Evolutionary conservation across 2,888 invertebrate genomes (phyloP).

Genomic region (Platycheirus rosarum): DNA sequence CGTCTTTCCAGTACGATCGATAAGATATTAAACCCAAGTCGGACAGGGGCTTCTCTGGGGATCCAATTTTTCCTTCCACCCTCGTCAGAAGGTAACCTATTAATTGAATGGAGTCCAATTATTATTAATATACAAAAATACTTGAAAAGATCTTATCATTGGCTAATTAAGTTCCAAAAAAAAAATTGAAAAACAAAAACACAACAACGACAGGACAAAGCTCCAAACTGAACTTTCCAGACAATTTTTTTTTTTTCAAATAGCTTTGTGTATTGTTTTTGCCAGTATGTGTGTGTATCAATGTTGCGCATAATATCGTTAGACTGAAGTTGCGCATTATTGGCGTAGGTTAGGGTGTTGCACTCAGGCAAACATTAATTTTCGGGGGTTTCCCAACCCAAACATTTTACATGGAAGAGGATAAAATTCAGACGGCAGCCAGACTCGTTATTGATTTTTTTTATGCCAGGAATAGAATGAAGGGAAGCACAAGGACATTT

Average conservation of each 20-base stretch:
- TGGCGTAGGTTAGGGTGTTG: slow-evolving; percentile 77
- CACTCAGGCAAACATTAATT: slow-evolving; percentile 70
- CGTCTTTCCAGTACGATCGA: slow-evolving; percentile 99
- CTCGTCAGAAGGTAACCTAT: slow-evolving; percentile 97
- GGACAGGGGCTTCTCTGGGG: slow-evolving; percentile 98
- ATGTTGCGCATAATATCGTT: slow-evolving; percentile 75
- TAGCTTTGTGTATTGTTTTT: slow-evolving; percentile 60
- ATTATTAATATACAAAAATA: slow-evolving; percentile 43
- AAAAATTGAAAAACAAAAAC: slow-evolving; percentile 40
- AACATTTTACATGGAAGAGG: slow-evolving; percentile 57
- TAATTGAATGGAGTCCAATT: slow-evolving; percentile 55
- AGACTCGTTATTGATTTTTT: slow-evolving; percentile 68
- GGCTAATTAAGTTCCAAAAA: slow-evolving; percentile 39
- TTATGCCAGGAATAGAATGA: slow-evolving; percentile 38
- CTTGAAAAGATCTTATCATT: slow-evolving; percentile 51
- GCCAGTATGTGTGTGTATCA: slow-evolving; percentile 40
- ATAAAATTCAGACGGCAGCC: slow-evolving; percentile 72
- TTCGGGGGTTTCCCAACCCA: slow-evolving; percentile 65
- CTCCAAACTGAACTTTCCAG: slow-evolving; percentile 69
- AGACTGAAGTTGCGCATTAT: slow-evolving; percentile 77
- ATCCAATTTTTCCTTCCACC: slow-evolving; percentile 98
- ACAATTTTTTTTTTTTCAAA: slow-evolving; percentile 61
- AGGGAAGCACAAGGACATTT: slow-evolving; percentile 71
- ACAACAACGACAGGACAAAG: slow-evolving; percentile 49
- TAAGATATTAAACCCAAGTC: slow-evolving; percentile 98